phyloP scores from a whole-genome alignment of 2,113 vertebrate species.

The Saguinus imperator region DNA sequence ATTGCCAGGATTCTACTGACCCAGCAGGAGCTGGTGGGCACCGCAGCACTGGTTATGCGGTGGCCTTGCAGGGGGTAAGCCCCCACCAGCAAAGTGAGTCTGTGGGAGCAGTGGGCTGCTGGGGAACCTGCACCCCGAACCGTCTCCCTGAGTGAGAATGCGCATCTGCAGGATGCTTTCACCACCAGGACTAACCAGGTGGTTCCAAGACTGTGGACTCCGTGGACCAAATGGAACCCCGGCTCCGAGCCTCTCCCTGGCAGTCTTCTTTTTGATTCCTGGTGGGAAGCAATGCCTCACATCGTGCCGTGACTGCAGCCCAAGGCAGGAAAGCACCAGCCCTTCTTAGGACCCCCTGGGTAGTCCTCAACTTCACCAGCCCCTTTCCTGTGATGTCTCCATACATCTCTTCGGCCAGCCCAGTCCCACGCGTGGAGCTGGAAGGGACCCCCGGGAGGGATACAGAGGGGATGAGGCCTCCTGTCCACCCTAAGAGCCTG shows the following conservation, averaged over 20 bases:
- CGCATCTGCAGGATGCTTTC: not conserved
- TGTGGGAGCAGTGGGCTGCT: accelerated
- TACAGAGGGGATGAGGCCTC: not conserved
- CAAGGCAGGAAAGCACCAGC: too few species aligned
- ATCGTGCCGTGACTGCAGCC: too few species aligned
- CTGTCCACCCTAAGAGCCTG: not conserved
- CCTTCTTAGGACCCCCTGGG: too few species aligned
- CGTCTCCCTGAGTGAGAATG: not conserved
- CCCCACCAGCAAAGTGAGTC: not conserved
- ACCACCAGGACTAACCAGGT: not conserved
- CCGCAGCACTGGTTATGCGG: not conserved
- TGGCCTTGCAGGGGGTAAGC: not conserved
- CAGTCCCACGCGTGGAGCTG: not conserved
- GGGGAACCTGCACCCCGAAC: not conserved
- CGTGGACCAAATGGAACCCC: too few species aligned
- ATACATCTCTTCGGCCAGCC: not conserved
- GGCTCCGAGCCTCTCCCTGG: too few species aligned
- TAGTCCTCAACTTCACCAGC: not conserved
- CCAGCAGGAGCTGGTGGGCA: too few species aligned
- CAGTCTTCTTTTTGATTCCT: too few species aligned
- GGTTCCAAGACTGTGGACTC: not conserved
- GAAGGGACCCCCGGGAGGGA: not conserved
- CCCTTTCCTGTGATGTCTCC: not conserved
- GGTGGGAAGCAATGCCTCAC: too few species aligned
- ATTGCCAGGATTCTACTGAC: not conserved